Evolutionary conservation across 2,113 vertebrate genomes (phyloP), one percentile per base, ranked within the genome.

Genomic region (Proterorhinus semilunaris): DNA sequence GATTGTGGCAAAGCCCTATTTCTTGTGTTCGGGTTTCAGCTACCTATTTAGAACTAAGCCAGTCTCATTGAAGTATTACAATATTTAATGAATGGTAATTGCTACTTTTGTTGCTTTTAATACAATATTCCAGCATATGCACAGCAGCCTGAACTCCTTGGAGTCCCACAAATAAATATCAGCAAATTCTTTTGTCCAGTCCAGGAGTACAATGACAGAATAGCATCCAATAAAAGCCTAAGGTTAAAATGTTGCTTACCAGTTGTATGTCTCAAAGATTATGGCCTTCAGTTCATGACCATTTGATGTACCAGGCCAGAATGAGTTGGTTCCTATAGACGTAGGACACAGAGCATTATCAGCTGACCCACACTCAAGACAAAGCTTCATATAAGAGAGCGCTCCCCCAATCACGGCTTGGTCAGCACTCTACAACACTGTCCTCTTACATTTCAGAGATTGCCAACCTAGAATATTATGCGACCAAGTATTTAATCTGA

Each of bases 281-380:
- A 42, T n/a, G 58, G 13, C 44, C 42, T 43, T 9, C 4, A 8
- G 36, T 61, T 12, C 13, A 4, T 59, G 17, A 11, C 2, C 54
- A 11, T 43, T 36, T 8, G 27, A 21, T 4, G 4, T 4, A 13
- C 13, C 11, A 12, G 55, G 10, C 1, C 55, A 42, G 42, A 15
- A 13, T 8, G 42, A 44, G 21, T 59, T 12, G 58, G 5, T 21
- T 36, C 21, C 9, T 45, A 67, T 51, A 54, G 74, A 89, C 81
- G 46, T 88, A 85, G 84, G 88, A 82, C 52, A 71, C 66, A 62
- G 52, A 73, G 46, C 65, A 63, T 82, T 81, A 46, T 36, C 68
- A 79, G 78, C 69, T 85, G 82, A 83, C 78, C 83, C 62, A 74
- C 79, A 74, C 71, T 81, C 79, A 76, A 85, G 69, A 90, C 72